Conservation (phyloP, 2,888 invertebrate genomes). For the Pristionchus arcanus region DNA sequence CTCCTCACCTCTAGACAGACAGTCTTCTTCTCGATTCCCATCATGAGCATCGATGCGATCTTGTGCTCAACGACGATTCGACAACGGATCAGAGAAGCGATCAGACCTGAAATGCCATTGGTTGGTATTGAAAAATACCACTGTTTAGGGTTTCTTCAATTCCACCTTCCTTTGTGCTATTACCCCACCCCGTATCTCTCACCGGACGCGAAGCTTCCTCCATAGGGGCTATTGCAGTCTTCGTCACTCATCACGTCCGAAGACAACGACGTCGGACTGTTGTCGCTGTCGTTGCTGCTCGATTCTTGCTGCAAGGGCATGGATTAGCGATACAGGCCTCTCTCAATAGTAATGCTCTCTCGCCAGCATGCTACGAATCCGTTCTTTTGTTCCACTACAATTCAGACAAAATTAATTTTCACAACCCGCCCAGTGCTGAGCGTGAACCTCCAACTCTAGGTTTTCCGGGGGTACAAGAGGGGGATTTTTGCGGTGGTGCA, state of each 20-base stretch:
- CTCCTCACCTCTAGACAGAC: neutral
- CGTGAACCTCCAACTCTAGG: too few relatives aligned
- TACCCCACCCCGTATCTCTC: too few relatives aligned
- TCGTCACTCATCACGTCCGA: conserved; percentile 1
- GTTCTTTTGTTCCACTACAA: too few relatives aligned
- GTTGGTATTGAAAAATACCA: neutral
- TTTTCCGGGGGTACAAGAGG: too few relatives aligned
- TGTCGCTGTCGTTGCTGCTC: conserved; percentile 8
- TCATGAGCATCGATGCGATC: neutral
- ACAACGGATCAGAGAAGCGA: conserved; percentile 19
- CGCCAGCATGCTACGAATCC: too few relatives aligned
- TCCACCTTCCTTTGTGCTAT: neutral
- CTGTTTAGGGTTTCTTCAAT: neutral
- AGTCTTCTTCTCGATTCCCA: neutral
- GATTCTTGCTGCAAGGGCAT: neutral
- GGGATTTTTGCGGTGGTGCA: too few relatives aligned
- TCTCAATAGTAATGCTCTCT: too few relatives aligned
- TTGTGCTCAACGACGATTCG: neutral
- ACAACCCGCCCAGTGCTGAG: too few relatives aligned
- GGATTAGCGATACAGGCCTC: too few relatives aligned
- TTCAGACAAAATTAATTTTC: neutral
- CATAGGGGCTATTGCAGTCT: neutral
- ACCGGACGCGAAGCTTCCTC: conserved; percentile 35
- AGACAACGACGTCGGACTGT: conserved; percentile 3
- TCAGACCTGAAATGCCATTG: conserved; percentile 21